A percentile compares a stretch with the other conserved stretches of the same genome.
phyloP scores from a whole-genome alignment of 2,888 invertebrate species.

The Erynnis tages region DNA sequence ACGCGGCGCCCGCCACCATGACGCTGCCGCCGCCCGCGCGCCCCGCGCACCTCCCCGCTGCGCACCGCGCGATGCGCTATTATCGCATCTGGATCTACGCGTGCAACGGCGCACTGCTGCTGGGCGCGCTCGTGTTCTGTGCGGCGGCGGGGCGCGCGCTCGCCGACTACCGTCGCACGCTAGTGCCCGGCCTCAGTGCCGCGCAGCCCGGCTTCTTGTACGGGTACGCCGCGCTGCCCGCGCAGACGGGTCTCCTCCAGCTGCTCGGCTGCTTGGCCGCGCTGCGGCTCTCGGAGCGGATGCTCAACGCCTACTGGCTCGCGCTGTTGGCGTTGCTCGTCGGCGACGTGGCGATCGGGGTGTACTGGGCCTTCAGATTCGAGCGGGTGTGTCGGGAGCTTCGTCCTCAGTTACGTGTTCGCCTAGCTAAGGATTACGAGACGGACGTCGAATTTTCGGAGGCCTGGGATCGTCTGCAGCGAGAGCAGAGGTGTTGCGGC shows the following conservation, averaged over 20 bases:
- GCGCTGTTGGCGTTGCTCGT: conserved; percentile 89
- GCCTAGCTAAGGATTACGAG: conserved; percentile 86
- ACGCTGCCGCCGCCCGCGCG: conserved; percentile 82
- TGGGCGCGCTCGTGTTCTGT: conserved; percentile 90
- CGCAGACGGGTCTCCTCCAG: conserved; percentile 86
- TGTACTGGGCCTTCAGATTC: conserved; percentile 92
- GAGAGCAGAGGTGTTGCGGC: conserved; percentile 90
- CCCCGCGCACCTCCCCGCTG: conserved; percentile 77
- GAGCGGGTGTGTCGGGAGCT: conserved; percentile 88
- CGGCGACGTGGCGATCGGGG: conserved; percentile 91
- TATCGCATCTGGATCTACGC: conserved; percentile 96
- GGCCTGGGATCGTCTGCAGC: conserved; percentile 89
- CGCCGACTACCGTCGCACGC: conserved; percentile 85
- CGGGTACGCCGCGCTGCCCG: conserved; percentile 90
- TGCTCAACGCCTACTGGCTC: conserved; percentile 92
- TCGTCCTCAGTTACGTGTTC: conserved; percentile 83
- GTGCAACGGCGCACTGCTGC: conserved; percentile 93
- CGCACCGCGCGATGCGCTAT: conserved; percentile 86
- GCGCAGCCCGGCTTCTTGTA: conserved; percentile 92
- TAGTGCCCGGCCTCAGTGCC: conserved; percentile 87
- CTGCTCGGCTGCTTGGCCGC: conserved; percentile 92
- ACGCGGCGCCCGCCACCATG: conserved; percentile 80
- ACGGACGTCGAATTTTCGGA: conserved; percentile 86
- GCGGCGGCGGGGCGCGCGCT: conserved; percentile 88
- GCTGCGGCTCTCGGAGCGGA: conserved; percentile 88